A percentile compares a stretch with the other conserved stretches of the same genome.
Conservation (phyloP, 2,888 invertebrate genomes). For the Silvanus unidentatus region DNA sequence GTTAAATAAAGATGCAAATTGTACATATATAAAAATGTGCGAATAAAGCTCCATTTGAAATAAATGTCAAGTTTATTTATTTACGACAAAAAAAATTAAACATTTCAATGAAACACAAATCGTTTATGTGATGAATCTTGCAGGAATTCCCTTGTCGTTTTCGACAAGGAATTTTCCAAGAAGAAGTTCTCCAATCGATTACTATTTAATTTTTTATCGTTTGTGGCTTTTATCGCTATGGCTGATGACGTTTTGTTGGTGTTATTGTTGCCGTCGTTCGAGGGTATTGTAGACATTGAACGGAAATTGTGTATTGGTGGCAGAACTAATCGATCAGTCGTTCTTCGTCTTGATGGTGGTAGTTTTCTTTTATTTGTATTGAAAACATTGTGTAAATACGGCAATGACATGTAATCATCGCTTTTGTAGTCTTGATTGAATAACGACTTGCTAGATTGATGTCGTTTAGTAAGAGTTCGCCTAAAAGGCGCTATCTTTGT, state of each 20-base stretch:
- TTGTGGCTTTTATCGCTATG: conserved; percentile 11
- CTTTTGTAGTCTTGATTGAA: conserved; percentile 12
- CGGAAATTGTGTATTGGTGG: conserved; percentile 37
- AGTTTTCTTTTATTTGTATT: no score
- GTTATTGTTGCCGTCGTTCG: no score
- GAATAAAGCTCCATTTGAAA: conserved; percentile 30
- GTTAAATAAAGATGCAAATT: conserved; percentile 71
- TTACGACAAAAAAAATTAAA: no score
- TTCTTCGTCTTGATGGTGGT: conserved; percentile 13
- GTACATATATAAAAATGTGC: conserved; percentile 52
- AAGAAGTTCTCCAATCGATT: neutral
- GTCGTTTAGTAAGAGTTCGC: no score
- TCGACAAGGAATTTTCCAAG: no score
- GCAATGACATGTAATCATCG: no score
- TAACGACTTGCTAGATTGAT: conserved; percentile 1
- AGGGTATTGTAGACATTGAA: conserved; percentile 38
- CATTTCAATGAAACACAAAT: neutral
- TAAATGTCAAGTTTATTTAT: conserved; percentile 8
- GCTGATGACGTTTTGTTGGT: conserved; percentile 22
- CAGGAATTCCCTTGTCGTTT: no score
- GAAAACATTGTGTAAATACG: no score
- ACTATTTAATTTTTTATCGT: conserved; percentile 2
- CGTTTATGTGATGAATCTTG: no score
- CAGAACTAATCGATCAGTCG: conserved; percentile 25
- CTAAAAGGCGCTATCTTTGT: no score